A percentile compares a stretch with the other conserved stretches of the same genome.
Evolutionary conservation across 2,797 vertebrate genomes (phyloP).

Genomic region (Leuciscus waleckii): DNA sequence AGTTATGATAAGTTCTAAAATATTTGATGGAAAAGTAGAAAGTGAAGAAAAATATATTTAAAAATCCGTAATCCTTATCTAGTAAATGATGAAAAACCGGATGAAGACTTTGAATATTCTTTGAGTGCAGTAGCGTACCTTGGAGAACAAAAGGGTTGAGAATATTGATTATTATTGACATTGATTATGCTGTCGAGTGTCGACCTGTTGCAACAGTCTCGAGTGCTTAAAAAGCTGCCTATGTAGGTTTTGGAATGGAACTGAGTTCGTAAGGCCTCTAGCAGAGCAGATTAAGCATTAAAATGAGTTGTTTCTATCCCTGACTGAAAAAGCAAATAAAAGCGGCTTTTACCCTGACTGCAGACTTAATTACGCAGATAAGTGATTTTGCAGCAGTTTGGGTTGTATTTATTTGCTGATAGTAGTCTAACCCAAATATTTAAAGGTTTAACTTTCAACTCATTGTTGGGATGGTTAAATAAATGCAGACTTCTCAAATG

Average conservation of each 20-base stretch:
- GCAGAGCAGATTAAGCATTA: constrained; percentile 47
- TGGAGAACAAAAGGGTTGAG: neutral
- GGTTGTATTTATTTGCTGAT: neutral
- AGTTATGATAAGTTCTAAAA: neutral
- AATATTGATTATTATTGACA: neutral
- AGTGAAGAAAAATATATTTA: neutral
- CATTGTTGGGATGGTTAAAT: neutral
- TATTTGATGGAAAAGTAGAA: neutral
- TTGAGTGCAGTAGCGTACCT: neutral
- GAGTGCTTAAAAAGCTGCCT: neutral
- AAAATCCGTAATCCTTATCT: no score
- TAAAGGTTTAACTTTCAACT: constrained; percentile 2
- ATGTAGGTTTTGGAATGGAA: neutral
- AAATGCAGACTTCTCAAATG: neutral
- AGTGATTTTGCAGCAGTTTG: constrained; percentile 10
- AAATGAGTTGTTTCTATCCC: constrained; percentile 37
- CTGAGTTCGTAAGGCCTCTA: neutral
- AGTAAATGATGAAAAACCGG: neutral
- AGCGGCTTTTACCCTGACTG: constrained; percentile 25
- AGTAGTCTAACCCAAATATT: constrained; percentile 67
- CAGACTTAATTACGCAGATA: constrained; percentile 35
- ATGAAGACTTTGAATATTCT: neutral
- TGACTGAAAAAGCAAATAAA: constrained; percentile 32
- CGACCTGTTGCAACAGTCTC: neutral
- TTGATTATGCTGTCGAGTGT: neutral